Conservation (phyloP, 2,888 invertebrate species). For the Trachelus tabidus region DNA sequence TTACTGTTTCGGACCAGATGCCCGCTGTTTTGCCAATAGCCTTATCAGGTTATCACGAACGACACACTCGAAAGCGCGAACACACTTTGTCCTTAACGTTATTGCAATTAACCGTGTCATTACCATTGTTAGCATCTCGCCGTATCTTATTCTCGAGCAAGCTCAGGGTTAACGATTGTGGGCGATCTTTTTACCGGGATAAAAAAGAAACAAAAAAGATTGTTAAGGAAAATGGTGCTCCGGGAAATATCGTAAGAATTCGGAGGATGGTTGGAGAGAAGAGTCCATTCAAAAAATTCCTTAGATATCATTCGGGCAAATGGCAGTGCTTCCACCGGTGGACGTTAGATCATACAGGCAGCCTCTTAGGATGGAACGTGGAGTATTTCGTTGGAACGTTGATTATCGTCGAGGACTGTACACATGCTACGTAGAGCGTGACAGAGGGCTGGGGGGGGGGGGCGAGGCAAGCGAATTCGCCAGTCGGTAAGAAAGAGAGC, state of each 20-base stretch:
- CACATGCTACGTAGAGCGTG: neutral
- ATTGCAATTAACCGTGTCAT: no score
- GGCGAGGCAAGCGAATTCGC: neutral
- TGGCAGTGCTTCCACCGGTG: neutral
- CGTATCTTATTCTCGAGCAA: no score
- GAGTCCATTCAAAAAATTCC: neutral
- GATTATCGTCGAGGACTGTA: neutral
- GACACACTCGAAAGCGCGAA: no score
- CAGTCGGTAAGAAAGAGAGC: neutral
- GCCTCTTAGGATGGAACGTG: neutral
- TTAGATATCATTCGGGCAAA: neutral
- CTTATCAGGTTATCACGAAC: no score
- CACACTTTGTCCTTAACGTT: no score
- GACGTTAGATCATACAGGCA: neutral
- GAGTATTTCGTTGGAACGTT: neutral
- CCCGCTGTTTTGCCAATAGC: no score
- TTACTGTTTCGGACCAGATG: no score
- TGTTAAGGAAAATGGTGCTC: neutral
- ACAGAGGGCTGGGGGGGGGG: no score
- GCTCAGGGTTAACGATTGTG: no score
- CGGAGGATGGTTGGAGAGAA: neutral
- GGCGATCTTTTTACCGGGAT: no score
- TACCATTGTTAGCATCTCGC: no score
- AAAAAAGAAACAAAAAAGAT: no score
- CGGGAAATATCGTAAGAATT: neutral